These are phyloP conservation scores for Araneus ventricosus DNA, from an alignment of 1,140 invertebrate species.

Conservation along the genomic window DNA sequence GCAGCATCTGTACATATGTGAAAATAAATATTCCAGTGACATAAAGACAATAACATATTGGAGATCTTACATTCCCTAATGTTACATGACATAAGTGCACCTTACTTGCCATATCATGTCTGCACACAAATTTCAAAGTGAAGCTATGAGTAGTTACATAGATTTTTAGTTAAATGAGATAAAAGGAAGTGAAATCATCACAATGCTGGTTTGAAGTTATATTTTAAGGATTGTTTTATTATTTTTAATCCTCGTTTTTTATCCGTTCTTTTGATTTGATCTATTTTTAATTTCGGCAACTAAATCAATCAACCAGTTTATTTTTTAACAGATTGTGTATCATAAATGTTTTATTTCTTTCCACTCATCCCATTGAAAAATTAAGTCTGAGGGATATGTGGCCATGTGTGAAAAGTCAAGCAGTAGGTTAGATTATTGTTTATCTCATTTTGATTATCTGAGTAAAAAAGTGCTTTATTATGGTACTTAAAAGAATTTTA, in stretches of 20 bases:
- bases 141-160: background rate
- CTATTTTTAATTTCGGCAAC: background rate
- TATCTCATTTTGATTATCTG: background rate
- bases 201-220: background rate
- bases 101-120: conserved; percentile 70
- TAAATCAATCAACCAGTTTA: background rate
- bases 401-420: too few relatives aligned
- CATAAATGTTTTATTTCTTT: background rate
- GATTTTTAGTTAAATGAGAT: background rate
- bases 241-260: background rate
- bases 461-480: background rate
- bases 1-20: conserved; percentile 76
- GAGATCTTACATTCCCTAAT: conserved; percentile 25
- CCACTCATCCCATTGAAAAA: too few relatives aligned
- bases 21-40: background rate
- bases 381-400: too few relatives aligned
- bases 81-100: conserved; percentile 51
- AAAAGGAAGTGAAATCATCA: background rate
- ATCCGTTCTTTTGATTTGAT: background rate
- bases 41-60: conserved; percentile 1
- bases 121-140: conserved; percentile 58
- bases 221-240: conserved; percentile 23
- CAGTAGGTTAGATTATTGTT: background rate
- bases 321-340: background rate
- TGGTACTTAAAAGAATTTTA: conserved; percentile 18